Base-by-base conservation (phyloP, 2,113 vertebrate genomes). In the Dendropsophus ebraccatus region DNA sequence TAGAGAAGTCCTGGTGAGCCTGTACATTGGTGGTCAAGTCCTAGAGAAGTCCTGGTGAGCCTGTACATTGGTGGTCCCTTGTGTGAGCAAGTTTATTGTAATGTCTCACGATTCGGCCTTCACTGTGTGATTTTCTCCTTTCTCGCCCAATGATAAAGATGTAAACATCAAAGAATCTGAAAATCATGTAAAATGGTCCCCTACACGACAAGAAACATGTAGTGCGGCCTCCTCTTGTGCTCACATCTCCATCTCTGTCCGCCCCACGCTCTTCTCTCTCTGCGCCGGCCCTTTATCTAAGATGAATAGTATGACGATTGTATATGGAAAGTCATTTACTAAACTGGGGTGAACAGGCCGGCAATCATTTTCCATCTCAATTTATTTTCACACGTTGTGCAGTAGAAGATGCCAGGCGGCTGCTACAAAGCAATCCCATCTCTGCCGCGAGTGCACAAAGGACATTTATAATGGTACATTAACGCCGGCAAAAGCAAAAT, bases 271-370 rank as follows among this genome's bases (percentile, higher is more conserved):
- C 2, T 70, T 21, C 35, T 21, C 10, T 60, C 54, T 17, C 0
- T 17, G n/a, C 28, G 30, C 65, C 25, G 32, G 32, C 21, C 41
- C 37, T 47, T 75, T 49, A 45, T 75, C 3, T 25, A 25, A 28
- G 72, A 75, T 75, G 37, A 73, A 73, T 73, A 47, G 37, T 47
- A 73, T 12, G 70, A 73, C 19, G 67, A 70, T 70, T 73, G 37
- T 47, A 11, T 7, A n/a, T 50, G 30, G 76, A 77, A 76, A 77
- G 49, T 77, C 12, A 77, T 77, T 77, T 49, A 56, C 49, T 35
- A 54, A 35, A 56, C 14, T 21, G 74, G n/a, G 19, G 52, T 32
- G n/a, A 52, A 79, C 9, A 19, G 52, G 17, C 30, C 41, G 52
- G 17, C 30, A 3, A 77, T 79, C 50, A 37, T 56, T 37, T 52